Evolutionary conservation across 2,888 invertebrate species (phyloP).

Genomic region (Philaethria dido): DNA sequence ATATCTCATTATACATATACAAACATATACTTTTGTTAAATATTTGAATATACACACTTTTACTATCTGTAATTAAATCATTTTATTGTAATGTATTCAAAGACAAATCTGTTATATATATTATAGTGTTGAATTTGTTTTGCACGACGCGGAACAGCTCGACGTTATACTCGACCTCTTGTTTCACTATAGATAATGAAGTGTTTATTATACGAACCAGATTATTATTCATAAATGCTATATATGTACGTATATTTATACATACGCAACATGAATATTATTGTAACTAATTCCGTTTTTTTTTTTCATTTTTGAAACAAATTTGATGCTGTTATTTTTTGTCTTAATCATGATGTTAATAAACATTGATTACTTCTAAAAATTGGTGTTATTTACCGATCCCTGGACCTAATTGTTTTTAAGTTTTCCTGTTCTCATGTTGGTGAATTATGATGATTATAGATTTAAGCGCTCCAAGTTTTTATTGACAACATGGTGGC

Average conservation of each 20-base stretch:
- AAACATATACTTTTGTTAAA: constrained; percentile 52
- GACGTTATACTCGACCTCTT: constrained; percentile 47
- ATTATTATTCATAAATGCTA: constrained; percentile 32
- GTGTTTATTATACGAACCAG: constrained; percentile 24
- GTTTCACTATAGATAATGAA: constrained; percentile 47
- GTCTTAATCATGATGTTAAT: constrained; percentile 79
- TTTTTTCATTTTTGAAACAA: constrained; percentile 70
- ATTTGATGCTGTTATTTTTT: constrained; percentile 77
- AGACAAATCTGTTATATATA: constrained; percentile 45
- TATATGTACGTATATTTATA: constrained; percentile 19
- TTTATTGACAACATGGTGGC: not conserved
- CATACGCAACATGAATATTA: constrained; percentile 38
- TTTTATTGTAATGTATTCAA: constrained; percentile 50
- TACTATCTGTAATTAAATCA: constrained; percentile 50
- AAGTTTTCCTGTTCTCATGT: constrained; percentile 16
- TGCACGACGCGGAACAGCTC: constrained; percentile 44
- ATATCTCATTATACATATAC: constrained; percentile 48
- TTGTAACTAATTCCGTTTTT: constrained; percentile 51
- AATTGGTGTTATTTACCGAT: constrained; percentile 48
- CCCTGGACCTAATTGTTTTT: constrained; percentile 8
- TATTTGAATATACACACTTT: constrained; percentile 52
- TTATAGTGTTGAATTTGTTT: constrained; percentile 50
- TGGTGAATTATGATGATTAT: constrained; percentile 3
- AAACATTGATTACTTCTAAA: constrained; percentile 73
- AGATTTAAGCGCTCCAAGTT: constrained; percentile 5